Base-by-base conservation (phyloP, 2,888 invertebrate genomes). In the Gymnocheta viridis region DNA sequence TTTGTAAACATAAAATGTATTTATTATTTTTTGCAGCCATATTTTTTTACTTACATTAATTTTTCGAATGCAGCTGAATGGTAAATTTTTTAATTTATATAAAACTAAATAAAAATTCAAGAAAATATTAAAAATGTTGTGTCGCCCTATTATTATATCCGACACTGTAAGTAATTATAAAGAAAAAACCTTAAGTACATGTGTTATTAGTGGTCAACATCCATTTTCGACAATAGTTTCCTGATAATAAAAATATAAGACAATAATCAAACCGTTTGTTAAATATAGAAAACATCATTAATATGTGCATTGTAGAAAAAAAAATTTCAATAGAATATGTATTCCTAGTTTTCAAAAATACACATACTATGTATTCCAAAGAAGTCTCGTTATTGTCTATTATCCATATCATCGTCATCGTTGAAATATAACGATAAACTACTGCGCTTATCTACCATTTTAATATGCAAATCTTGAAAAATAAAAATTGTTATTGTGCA, bases 391-490 rank as follows among this genome's bases (percentile, higher is more conserved):
- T 58, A 77, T 27, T 44, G 66, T 62, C 76, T 70, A 64, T 76
- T 76, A 73, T 73, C 72, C 27, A 14, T 17, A 58, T 58, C 10
- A 72, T 70, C 32, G 44, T 27, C 19, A 56, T 12, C 6, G 9
- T 56, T 44, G 54, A 27, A 51, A 35, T 44, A 22, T 44, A 58
- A 44, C 47, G 58, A 72, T 72, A 14, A 58, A 24, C 44, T 64
- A 54, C 35, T 64, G 29, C 38, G 41, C 19, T 62, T 22, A 56
- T 44, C 54, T 56, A 4, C 54, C 41, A 44, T 44, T 64, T 76
- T 66, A 44, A 54, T 56, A 76, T 76, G 74, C 54, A 76, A 76
- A 76, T 76, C 56, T 56, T 32, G 9, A 32, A 54, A 62, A 72
- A 41, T 27, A 51, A 51, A 14, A 41, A 56, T 29, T 60, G 2